Evolutionary conservation across 2,797 vertebrate genomes (phyloP).

Genomic region (Etheostoma nigrum): DNA sequence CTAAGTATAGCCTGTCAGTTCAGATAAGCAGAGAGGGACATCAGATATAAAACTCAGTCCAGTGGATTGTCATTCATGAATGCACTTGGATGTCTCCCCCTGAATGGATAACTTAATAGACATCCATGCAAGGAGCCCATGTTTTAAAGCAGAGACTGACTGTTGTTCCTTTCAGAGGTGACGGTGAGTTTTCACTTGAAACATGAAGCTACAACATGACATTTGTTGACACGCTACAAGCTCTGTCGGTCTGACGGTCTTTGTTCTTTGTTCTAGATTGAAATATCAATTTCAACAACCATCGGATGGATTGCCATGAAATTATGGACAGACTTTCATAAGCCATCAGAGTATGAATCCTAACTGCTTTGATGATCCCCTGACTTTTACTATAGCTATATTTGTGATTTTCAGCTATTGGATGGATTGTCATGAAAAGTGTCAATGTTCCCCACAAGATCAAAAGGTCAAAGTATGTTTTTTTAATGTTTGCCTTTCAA

Average conservation of each 20-base stretch:
- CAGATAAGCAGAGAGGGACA: conserved; percentile 60
- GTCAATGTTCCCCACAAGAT: too few relatives aligned
- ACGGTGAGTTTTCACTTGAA: background rate
- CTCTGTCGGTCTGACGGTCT: background rate
- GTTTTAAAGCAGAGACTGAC: background rate
- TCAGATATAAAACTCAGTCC: conserved; percentile 44
- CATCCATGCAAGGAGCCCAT: conserved; percentile 9
- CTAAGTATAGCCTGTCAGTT: conserved; percentile 58
- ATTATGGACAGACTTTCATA: too few relatives aligned
- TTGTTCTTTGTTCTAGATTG: background rate
- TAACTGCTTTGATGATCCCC: too few relatives aligned
- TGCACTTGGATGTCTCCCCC: conserved; percentile 31
- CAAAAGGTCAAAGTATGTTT: too few relatives aligned
- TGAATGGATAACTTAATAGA: conserved; percentile 33
- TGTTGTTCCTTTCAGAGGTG: background rate
- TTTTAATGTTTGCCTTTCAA: background rate
- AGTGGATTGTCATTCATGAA: conserved; percentile 20
- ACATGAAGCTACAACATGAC: background rate
- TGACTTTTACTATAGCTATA: too few relatives aligned
- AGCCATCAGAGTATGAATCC: too few relatives aligned
- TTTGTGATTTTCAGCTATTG: too few relatives aligned
- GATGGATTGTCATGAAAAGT: too few relatives aligned
- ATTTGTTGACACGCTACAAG: background rate
- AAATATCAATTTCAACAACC: background rate
- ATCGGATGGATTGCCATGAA: background rate